Conservation (phyloP, 2,113 vertebrate species). For the Drymodes brunneopygia region DNA sequence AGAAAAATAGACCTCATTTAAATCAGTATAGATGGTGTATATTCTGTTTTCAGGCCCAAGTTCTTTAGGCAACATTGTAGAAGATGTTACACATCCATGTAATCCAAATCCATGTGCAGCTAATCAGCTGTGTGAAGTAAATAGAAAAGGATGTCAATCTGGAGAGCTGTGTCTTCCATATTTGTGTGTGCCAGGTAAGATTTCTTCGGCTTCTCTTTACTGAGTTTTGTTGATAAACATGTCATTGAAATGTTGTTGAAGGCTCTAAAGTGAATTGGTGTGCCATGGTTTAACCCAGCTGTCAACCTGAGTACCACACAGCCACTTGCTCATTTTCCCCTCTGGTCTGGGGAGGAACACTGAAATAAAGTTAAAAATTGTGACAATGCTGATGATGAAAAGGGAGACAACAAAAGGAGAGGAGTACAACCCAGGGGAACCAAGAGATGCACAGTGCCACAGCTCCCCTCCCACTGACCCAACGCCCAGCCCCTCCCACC, state of each 20-base stretch:
- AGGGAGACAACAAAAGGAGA: background rate
- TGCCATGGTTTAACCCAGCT: background rate
- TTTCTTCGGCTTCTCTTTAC: background rate
- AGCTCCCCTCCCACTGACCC: background rate
- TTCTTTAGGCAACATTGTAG: constrained; percentile 79
- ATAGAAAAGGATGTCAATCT: constrained; percentile 86
- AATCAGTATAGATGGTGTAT: background rate
- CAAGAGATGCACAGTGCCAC: background rate
- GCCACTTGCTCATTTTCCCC: fast-evolving
- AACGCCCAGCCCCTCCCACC: background rate
- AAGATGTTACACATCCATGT: constrained; percentile 96
- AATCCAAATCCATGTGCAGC: constrained; percentile 95
- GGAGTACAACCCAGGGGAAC: background rate
- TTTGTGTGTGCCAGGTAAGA: constrained; percentile 87
- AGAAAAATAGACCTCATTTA: background rate
- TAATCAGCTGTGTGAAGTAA: constrained; percentile 92
- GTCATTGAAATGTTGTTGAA: background rate
- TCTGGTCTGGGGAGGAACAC: fast-evolving
- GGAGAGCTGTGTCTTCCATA: constrained; percentile 87
- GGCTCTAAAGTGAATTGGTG: background rate
- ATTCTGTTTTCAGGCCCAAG: constrained; percentile 80
- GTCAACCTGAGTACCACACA: no score
- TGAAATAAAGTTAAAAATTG: background rate
- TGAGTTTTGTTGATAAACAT: background rate
- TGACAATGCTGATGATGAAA: background rate